A percentile compares a stretch with the other conserved stretches of the same genome.
phyloP scores from a whole-genome alignment of 30 jellyfish, hydroid and myxozoan genomes.

The Aurelia aurita complex sp. Pacific region DNA sequence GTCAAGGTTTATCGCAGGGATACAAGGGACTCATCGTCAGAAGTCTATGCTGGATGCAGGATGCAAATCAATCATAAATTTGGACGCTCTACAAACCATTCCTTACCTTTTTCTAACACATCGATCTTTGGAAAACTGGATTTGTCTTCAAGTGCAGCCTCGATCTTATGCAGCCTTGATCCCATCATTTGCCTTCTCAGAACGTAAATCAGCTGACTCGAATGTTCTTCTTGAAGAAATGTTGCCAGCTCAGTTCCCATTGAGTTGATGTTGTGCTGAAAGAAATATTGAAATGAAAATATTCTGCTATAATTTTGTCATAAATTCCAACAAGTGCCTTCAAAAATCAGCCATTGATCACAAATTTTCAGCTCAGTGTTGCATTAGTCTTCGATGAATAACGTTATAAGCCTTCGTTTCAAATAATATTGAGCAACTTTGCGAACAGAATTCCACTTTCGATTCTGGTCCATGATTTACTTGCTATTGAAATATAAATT shows the following conservation, averaged over 20 bases:
- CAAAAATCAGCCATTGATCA: neutral
- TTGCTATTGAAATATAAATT: no score
- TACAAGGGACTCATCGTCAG: no score
- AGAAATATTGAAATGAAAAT: neutral
- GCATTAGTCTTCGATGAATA: no score
- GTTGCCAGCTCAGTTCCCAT: conserved; percentile 71
- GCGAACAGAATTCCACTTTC: no score
- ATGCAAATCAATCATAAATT: no score
- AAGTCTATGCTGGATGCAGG: no score
- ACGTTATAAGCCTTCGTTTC: no score
- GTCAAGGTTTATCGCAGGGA: no score
- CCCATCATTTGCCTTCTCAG: conserved; percentile 88
- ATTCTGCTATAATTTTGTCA: neutral
- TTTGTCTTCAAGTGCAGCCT: conserved; percentile 73
- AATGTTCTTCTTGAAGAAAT: conserved; percentile 93
- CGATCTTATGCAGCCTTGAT: conserved; percentile 58
- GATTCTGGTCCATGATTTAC: no score
- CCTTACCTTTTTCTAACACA: conserved; percentile 81
- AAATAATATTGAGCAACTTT: no score
- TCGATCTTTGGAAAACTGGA: conserved; percentile 39
- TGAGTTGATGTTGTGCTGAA: conserved; percentile 78
- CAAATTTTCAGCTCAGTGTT: no score
- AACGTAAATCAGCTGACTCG: conserved; percentile 90
- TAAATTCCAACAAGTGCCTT: neutral
- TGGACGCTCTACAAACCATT: no score